phyloP scores from a whole-genome alignment of 2,888 invertebrate genomes.

The Folsomia candida region DNA sequence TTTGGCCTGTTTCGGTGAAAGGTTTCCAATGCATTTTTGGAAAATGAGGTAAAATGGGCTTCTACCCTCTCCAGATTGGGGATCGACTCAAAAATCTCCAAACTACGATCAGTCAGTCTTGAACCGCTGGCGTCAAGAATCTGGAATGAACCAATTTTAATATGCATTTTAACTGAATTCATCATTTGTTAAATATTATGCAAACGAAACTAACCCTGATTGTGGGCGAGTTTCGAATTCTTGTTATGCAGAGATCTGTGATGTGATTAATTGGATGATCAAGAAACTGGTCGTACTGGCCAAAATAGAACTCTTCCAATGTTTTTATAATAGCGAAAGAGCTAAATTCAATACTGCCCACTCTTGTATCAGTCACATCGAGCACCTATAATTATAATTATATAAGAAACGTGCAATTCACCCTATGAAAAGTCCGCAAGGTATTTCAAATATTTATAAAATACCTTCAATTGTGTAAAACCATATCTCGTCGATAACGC shows the following conservation, averaged over 20 bases:
- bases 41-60: conserved; percentile 45
- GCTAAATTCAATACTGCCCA: conserved; percentile 44
- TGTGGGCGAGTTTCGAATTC: conserved; percentile 28
- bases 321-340: conserved; percentile 35
- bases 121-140: conserved; percentile 44
- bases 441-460: too few relatives aligned
- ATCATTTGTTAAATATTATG: conserved; percentile 1
- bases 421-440: too few relatives aligned
- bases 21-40: conserved; percentile 35
- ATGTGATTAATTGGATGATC: conserved; percentile 36
- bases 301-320: conserved; percentile 49
- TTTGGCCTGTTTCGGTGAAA: conserved; percentile 33
- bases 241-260: conserved; percentile 36
- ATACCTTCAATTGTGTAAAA: conserved; percentile 42
- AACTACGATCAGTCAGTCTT: conserved; percentile 38
- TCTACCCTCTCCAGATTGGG: conserved; percentile 33
- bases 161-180: neutral
- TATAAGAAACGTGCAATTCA: too few relatives aligned
- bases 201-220: conserved; percentile 23
- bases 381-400: conserved; percentile 43
- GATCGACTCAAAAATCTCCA: conserved; percentile 31
- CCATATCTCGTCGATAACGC: conserved; percentile 47
- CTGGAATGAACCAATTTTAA: conserved; percentile 9
- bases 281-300: conserved; percentile 43
- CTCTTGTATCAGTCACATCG: conserved; percentile 47